phyloP scores from a whole-genome alignment of 2,113 vertebrate species.

The Hyperopisus bebe region DNA sequence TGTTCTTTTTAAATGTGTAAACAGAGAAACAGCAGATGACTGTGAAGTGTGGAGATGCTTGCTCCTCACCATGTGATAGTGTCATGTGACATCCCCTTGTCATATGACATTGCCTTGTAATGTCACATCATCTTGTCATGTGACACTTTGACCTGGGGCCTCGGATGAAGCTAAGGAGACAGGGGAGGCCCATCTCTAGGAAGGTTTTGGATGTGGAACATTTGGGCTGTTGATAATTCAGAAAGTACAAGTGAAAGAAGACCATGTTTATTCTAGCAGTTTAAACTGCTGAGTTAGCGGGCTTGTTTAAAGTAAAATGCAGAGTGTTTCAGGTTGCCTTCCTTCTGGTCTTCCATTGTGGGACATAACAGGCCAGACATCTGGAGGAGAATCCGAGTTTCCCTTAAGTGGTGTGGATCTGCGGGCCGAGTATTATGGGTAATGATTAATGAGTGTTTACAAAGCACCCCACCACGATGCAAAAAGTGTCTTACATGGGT shows the following conservation, averaged over 20 bases:
- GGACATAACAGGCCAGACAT: not conserved
- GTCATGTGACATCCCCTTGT: not conserved
- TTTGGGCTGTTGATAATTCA: not conserved
- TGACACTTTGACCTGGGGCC: not conserved
- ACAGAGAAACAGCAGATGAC: not conserved
- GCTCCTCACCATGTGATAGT: not conserved
- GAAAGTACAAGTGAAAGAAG: not conserved
- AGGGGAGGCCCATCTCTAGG: not conserved
- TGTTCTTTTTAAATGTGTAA: not conserved
- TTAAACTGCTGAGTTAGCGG: not conserved
- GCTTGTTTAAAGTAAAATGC: not conserved
- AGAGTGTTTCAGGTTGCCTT: not conserved
- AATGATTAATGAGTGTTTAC: constrained; percentile 57
- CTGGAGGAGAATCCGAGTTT: not conserved
- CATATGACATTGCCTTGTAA: not conserved
- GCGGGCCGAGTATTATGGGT: constrained; percentile 39
- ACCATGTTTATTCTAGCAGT: not conserved
- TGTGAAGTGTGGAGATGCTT: not conserved
- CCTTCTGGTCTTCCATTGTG: not conserved
- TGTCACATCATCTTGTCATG: not conserved
- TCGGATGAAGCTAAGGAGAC: not conserved
- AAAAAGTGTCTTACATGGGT: constrained; percentile 36
- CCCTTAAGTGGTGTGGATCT: not conserved
- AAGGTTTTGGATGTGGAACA: not conserved
- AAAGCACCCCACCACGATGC: constrained; percentile 49